A percentile compares a stretch with the other conserved stretches of the same genome.
Conservation (phyloP, 2,888 invertebrate genomes). For the Amphipoea lucens region DNA sequence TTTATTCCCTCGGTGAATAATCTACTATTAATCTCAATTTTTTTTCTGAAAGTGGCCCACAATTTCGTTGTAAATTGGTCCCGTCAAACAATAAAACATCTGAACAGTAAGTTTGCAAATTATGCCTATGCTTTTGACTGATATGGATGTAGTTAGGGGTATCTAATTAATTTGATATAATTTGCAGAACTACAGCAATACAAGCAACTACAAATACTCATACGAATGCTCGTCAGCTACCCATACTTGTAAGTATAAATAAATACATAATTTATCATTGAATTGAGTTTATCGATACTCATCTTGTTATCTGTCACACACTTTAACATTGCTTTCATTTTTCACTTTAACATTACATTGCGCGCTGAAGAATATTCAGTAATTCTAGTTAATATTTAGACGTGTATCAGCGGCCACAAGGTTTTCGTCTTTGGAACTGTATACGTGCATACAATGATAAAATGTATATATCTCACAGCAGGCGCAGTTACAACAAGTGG, state of each 20-base stretch:
- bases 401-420: not conserved
- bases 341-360: not conserved
- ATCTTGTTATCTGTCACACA: not conserved
- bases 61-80: not conserved
- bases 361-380: not conserved
- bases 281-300: not conserved
- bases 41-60: not conserved
- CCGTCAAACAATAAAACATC: not conserved
- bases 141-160: not conserved
- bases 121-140: not conserved
- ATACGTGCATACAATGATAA: not conserved
- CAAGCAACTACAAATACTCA: slow-evolving; percentile 85
- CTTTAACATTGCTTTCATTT: too few species aligned
- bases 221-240: slow-evolving; percentile 90
- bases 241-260: slow-evolving; percentile 91
- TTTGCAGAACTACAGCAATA: slow-evolving; percentile 84
- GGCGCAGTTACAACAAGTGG: slow-evolving; percentile 92
- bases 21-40: not conserved
- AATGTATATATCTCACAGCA: slow-evolving; percentile 84
- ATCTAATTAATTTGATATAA: slow-evolving; percentile 10
- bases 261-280: not conserved
- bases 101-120: not conserved
- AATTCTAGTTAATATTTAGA: not conserved
- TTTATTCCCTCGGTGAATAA: not conserved
- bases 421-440: not conserved